Base-by-base conservation (phyloP, 2,888 invertebrate species). In the Parnassius glacialis region DNA sequence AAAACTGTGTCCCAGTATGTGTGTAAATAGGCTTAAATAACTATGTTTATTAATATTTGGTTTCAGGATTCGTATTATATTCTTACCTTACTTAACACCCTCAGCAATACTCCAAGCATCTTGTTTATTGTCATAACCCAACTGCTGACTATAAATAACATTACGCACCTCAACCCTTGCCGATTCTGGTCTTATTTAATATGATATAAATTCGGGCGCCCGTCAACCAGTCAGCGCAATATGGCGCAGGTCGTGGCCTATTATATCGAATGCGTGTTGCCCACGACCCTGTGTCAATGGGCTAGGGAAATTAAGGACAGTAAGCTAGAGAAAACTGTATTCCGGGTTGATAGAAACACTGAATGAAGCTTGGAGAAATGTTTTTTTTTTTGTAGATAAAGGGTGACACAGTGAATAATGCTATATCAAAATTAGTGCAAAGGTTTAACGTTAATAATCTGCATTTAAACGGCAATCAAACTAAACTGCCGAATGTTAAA, bases 141-240 rank as follows among this genome's bases (percentile, higher is more conserved):
- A 83, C 79, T 83, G 85, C 77, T 76, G 78, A 71, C 74, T 72
- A 80, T 85, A 84, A 85, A 85, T 84, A 85, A 83, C 71, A 68
- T 64, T 82, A 84, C 74, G 76, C 85, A 87, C 85, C 83, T 85
- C 81, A 87, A 87, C 87, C 88, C 87, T 87, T 81, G 74, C 72
- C 64, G 66, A 58, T 52, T 52, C 65, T 65, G 70, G 73, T 70
- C 69, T 74, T 75, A 79, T 81, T 86, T 85, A 87, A 86, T 87
- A 82, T 76, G 75, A 78, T 84, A 89, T 90, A 89, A 90, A 90
- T 90, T 87, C 79, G 77, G 73, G 74, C 70, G 75, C 80, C 77
- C 80, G 86, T 85, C 87, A 76, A 83, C 82, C 88, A 80, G 89
- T 91, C 91, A 88, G 70, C 74, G 70, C 90, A 90, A 87, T 77